A percentile compares a stretch with the other conserved stretches of the same genome.
Evolutionary conservation across 2,797 vertebrate genomes (phyloP).

Genomic region (Coregonus suidteri): DNA sequence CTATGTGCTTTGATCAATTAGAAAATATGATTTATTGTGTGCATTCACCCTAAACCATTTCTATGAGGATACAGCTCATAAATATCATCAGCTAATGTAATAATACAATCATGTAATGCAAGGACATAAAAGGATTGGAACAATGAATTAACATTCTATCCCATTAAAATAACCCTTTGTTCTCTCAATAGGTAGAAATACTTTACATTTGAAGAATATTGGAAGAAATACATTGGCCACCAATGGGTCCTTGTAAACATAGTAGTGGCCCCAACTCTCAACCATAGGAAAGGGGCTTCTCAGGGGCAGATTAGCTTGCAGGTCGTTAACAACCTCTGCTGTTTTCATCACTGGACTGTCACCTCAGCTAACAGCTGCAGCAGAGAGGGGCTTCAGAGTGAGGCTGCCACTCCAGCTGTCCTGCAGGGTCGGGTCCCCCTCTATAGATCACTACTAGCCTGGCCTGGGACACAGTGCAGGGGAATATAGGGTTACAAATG

Average conservation of each 20-base stretch:
- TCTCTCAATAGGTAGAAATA: neutral
- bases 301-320: constrained; percentile 24
- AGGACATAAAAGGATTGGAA: neutral
- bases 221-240: neutral
- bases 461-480: constrained; percentile 25
- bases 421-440: constrained; percentile 16
- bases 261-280: neutral
- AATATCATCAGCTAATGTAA: neutral
- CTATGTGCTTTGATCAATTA: neutral
- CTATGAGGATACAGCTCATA: neutral
- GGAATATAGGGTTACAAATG: constrained; percentile 35
- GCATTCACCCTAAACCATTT: neutral
- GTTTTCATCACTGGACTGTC: constrained; percentile 41
- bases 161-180: neutral
- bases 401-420: constrained; percentile 52
- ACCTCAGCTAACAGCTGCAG: constrained; percentile 46
- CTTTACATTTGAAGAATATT: neutral
- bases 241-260: neutral
- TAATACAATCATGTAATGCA: neutral
- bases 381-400: constrained; percentile 6
- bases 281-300: constrained; percentile 9
- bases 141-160: neutral
- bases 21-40: neutral
- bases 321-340: constrained; percentile 44
- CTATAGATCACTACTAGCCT: constrained; percentile 26